Evolutionary conservation across 2,888 invertebrate genomes (phyloP).

Genomic region (Mythimna vitellina): DNA sequence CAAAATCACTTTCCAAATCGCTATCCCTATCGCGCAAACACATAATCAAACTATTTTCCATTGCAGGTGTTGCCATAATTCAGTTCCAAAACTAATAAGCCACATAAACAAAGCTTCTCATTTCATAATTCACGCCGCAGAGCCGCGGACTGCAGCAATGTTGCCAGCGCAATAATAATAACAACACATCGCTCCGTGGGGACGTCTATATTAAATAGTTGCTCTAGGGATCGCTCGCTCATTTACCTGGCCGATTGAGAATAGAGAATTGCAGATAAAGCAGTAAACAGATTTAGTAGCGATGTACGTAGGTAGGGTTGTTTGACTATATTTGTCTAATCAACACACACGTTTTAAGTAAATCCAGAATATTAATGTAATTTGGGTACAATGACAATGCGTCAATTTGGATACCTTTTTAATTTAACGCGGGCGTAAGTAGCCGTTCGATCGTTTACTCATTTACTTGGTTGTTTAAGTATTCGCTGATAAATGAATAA

Average conservation of each 20-base stretch:
- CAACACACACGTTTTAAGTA: no score
- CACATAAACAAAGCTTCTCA: conserved; percentile 33
- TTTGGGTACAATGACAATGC: neutral
- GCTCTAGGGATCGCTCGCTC: conserved; percentile 51
- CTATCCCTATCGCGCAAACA: neutral
- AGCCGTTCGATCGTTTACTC: no score
- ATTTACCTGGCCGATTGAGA: conserved; percentile 44
- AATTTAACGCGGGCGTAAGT: no score
- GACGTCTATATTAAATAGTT: conserved; percentile 47
- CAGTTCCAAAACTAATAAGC: conserved; percentile 49
- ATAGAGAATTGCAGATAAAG: conserved; percentile 8
- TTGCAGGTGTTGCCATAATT: conserved; percentile 39
- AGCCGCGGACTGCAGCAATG: conserved; percentile 33
- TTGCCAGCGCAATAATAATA: conserved; percentile 58
- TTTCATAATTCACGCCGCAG: conserved; percentile 55
- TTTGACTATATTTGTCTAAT: neutral
- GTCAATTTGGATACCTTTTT: no score
- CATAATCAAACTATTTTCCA: neutral
- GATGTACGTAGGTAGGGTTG: neutral
- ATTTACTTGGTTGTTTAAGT: no score
- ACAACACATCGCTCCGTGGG: conserved; percentile 56
- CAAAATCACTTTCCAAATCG: conserved; percentile 8
- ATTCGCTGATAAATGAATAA: no score
- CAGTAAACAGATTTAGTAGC: neutral
- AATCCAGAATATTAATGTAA: neutral